A percentile compares a stretch with the other conserved stretches of the same genome.
Evolutionary conservation across 2,797 vertebrate genomes (phyloP).

Genomic region (Phoxinus dragarum): DNA sequence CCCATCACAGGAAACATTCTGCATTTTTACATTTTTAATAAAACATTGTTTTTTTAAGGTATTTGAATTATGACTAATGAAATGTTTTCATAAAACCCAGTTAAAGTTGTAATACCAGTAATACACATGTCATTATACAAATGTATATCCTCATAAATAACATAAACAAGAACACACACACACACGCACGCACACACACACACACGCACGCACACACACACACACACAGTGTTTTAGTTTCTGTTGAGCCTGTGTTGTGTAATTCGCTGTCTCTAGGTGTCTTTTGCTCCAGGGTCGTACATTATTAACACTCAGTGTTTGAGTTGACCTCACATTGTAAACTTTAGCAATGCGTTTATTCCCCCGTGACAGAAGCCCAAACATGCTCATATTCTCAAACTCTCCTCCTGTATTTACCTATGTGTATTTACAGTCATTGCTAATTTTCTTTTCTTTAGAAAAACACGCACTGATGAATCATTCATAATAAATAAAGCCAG

Average conservation of each 20-base stretch:
- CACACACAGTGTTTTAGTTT: not conserved
- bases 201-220: slow-evolving; percentile 31
- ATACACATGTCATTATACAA: too few species aligned
- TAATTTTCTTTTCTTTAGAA: not conserved
- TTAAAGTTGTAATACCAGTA: too few species aligned
- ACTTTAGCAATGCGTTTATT: slow-evolving; percentile 11
- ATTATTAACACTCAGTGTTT: slow-evolving; percentile 33
- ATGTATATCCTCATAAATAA: too few species aligned
- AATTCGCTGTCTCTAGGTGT: slow-evolving; percentile 24
- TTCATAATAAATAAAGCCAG: not conserved
- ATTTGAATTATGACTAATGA: too few species aligned
- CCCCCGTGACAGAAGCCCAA: slow-evolving; percentile 4
- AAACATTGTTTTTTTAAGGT: too few species aligned
- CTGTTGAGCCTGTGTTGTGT: not conserved
- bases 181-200: slow-evolving; percentile 19
- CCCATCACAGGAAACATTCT: too few species aligned
- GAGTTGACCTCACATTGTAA: slow-evolving; percentile 13
- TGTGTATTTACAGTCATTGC: not conserved
- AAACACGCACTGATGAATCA: not conserved
- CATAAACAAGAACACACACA: too few species aligned
- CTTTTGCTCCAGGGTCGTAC: not conserved
- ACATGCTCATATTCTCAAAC: not conserved
- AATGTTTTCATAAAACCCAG: too few species aligned
- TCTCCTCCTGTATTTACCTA: not conserved
- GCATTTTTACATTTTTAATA: too few species aligned